These are phyloP conservation scores for Callinectes sapidus DNA, from an alignment of 2,888 invertebrate genomes.

Conservation along the genomic window DNA sequence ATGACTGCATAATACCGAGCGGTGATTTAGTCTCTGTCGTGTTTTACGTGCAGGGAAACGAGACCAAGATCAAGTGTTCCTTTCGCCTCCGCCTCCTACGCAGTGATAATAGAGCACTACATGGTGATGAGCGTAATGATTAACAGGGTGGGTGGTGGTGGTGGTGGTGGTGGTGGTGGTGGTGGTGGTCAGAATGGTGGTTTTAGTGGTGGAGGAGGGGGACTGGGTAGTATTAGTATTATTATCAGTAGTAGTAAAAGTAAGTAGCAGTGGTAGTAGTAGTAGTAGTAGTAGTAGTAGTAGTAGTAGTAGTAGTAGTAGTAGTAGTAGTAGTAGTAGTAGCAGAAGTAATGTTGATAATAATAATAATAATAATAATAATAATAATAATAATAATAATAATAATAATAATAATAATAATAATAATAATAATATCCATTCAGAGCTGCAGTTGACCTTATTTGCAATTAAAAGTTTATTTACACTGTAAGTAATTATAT, in stretches of 20 bases:
- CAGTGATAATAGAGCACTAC: not conserved
- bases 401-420: not conserved
- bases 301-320: not conserved
- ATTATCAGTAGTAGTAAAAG: not conserved
- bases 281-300: not conserved
- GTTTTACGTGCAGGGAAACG: not conserved
- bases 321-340: not conserved
- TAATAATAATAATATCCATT: not conserved
- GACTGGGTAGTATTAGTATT: not conserved
- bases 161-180: constrained; percentile 4
- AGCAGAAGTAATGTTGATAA: not conserved
- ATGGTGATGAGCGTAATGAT: not conserved
- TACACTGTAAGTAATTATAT: constrained; percentile 4
- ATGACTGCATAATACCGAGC: constrained; percentile 49
- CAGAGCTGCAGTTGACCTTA: not conserved
- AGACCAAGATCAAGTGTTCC: not conserved
- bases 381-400: not conserved
- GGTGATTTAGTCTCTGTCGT: constrained; percentile 40
- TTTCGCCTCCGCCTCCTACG: not conserved
- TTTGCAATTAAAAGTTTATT: constrained; percentile 4
- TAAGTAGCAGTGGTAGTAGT: not conserved
- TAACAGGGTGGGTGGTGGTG: not conserved
- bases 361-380: not conserved
- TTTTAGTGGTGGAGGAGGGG: not conserved
- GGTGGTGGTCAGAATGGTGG: not conserved